Conservation (phyloP, 2,888 invertebrate genomes). For the Pedicia rivosa region DNA sequence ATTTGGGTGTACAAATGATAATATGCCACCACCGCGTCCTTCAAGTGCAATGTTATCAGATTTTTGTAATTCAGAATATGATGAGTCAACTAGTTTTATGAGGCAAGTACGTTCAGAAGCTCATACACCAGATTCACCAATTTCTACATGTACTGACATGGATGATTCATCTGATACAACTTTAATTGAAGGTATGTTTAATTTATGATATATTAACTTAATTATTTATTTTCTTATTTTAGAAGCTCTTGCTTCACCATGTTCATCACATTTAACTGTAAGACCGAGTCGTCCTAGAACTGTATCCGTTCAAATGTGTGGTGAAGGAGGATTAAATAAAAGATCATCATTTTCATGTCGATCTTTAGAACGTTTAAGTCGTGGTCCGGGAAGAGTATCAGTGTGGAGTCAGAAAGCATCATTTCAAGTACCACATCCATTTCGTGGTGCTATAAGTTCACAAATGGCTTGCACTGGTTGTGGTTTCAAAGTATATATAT, state of each 20-base stretch:
- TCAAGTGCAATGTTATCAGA: slow-evolving; percentile 33
- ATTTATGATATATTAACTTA: no score
- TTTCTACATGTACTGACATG: slow-evolving; percentile 27
- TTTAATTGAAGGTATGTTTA: no score
- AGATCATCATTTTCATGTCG: slow-evolving; percentile 32
- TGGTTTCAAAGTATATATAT: slow-evolving; percentile 45
- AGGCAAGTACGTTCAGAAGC: slow-evolving; percentile 28
- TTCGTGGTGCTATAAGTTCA: slow-evolving; percentile 58
- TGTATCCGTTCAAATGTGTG: slow-evolving; percentile 13
- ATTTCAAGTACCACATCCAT: slow-evolving; percentile 42
- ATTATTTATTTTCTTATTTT: no score
- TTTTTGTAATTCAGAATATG: slow-evolving; percentile 28
- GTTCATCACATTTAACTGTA: slow-evolving; percentile 16
- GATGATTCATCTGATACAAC: slow-evolving; percentile 12
- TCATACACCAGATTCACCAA: slow-evolving; percentile 31
- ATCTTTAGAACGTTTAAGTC: slow-evolving; percentile 32
- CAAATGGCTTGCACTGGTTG: slow-evolving; percentile 61
- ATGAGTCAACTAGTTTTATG: slow-evolving; percentile 26
- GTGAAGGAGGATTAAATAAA: slow-evolving; percentile 20
- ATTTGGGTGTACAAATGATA: slow-evolving; percentile 35
- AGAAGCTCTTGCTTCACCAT: slow-evolving; percentile 18
- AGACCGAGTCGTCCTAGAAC: slow-evolving; percentile 23
- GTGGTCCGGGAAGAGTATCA: slow-evolving; percentile 29
- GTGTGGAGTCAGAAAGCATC: slow-evolving; percentile 33
- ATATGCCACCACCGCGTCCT: slow-evolving; percentile 36